phyloP scores from a whole-genome alignment of 2,113 vertebrate genomes.

The Gymnocephalus cernua region DNA sequence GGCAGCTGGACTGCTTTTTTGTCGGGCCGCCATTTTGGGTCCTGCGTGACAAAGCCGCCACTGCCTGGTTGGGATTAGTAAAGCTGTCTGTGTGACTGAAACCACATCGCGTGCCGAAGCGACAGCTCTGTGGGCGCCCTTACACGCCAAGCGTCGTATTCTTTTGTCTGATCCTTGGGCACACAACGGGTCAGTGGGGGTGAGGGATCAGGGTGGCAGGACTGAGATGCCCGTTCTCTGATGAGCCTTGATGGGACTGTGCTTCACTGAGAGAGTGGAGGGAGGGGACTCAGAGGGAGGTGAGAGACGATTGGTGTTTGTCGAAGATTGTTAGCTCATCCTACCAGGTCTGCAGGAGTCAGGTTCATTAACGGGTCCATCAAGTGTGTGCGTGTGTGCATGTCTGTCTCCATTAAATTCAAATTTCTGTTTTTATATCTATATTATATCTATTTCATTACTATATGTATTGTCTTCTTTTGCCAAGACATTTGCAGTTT shows the following conservation, averaged over 20 bases:
- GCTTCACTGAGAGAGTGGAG: constrained; percentile 29
- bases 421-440: constrained; percentile 5
- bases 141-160: constrained; percentile 49
- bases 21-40: constrained; percentile 47
- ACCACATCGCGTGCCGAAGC: constrained; percentile 64
- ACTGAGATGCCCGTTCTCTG: constrained; percentile 69
- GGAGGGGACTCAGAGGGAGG: constrained; percentile 54
- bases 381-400: constrained; percentile 10
- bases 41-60: constrained; percentile 70
- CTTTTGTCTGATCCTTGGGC: constrained; percentile 74
- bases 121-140: constrained; percentile 61
- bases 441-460: too few relatives aligned
- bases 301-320: constrained; percentile 67
- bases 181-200: constrained; percentile 57
- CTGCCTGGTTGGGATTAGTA: constrained; percentile 60
- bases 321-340: constrained; percentile 72
- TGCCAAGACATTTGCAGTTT: neutral
- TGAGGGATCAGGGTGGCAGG: constrained; percentile 65
- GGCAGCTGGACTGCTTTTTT: constrained; percentile 47
- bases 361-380: constrained; percentile 47
- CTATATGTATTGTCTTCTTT: constrained; percentile 17
- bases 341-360: constrained; percentile 54
- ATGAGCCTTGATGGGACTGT: constrained; percentile 72
- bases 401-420: constrained; percentile 34
- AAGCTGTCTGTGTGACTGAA: constrained; percentile 62